These are phyloP conservation scores for Hirtodrosophila cameraria DNA, from an alignment of 2,888 invertebrate species.

Conservation along the genomic window DNA sequence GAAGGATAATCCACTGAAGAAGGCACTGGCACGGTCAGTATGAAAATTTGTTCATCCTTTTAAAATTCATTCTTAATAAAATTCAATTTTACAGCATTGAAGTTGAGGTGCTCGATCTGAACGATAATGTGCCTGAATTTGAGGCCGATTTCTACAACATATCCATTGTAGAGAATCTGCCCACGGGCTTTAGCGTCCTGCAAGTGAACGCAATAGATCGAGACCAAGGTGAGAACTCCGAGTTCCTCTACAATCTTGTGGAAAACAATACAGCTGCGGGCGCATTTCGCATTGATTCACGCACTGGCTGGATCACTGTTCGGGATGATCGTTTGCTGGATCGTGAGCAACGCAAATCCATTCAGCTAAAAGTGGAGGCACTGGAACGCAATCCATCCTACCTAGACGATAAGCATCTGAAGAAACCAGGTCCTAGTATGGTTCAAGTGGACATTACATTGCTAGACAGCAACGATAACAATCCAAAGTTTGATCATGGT, in stretches of 20 bases:
- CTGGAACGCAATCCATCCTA: conserved; percentile 89
- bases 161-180: conserved; percentile 95
- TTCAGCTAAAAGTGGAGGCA: conserved; percentile 91
- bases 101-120: conserved; percentile 84
- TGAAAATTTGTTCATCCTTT: no score
- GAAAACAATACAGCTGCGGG: conserved; percentile 87
- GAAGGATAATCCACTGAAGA: conserved; percentile 90
- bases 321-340: conserved; percentile 90
- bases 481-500: conserved; percentile 92
- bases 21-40: conserved; percentile 87
- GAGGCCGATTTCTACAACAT: conserved; percentile 96
- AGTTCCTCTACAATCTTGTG: conserved; percentile 90
- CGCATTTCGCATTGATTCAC: conserved; percentile 91
- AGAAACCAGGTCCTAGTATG: conserved; percentile 83
- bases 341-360: conserved; percentile 89
- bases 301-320: conserved; percentile 94
- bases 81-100: conserved; percentile 71
- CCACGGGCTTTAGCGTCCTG: conserved; percentile 88
- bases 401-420: conserved; percentile 76
- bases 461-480: conserved; percentile 95
- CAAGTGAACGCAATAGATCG: conserved; percentile 90
- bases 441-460: conserved; percentile 93
- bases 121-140: conserved; percentile 94
- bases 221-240: conserved; percentile 94
- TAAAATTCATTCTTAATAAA: background rate